These are phyloP conservation scores for Pachypeltis micranthus DNA, from an alignment of 1,140 invertebrate genomes.

Conservation along the genomic window DNA sequence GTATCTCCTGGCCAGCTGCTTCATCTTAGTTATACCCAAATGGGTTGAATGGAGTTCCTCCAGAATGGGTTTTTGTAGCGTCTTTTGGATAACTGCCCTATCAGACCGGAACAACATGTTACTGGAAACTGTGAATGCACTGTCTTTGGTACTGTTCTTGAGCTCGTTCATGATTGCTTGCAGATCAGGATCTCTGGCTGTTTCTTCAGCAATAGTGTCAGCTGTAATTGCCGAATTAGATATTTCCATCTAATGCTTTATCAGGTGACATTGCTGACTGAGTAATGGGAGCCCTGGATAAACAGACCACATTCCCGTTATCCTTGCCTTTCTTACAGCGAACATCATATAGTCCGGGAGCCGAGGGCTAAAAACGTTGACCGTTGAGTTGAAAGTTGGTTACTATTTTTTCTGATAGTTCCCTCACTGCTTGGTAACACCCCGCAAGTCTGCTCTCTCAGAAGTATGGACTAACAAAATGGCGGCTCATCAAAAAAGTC, in stretches of 20 bases:
- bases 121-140: constrained; percentile 4
- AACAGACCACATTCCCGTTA: constrained; percentile 30
- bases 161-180: constrained; percentile 8
- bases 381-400: constrained; percentile 25
- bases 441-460: too few relatives aligned
- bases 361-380: constrained; percentile 27
- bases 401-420: too few relatives aligned
- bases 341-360: constrained; percentile 31
- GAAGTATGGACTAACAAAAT: too few relatives aligned
- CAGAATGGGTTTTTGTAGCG: constrained; percentile 9
- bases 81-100: constrained; percentile 16
- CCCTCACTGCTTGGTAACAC: too few relatives aligned
- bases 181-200: constrained; percentile 9
- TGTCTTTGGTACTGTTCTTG: not conserved
- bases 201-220: constrained; percentile 6
- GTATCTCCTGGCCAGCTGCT: constrained; percentile 27
- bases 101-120: constrained; percentile 16
- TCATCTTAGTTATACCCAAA: constrained; percentile 30
- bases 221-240: not conserved
- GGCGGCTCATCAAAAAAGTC: too few relatives aligned
- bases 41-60: constrained; percentile 25
- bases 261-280: constrained; percentile 20
- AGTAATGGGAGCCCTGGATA: not conserved
- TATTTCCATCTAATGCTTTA: not conserved
- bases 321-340: constrained; percentile 27